Evolutionary conservation across 1,140 invertebrate genomes (phyloP).

Genomic region (Apis laboriosa): DNA sequence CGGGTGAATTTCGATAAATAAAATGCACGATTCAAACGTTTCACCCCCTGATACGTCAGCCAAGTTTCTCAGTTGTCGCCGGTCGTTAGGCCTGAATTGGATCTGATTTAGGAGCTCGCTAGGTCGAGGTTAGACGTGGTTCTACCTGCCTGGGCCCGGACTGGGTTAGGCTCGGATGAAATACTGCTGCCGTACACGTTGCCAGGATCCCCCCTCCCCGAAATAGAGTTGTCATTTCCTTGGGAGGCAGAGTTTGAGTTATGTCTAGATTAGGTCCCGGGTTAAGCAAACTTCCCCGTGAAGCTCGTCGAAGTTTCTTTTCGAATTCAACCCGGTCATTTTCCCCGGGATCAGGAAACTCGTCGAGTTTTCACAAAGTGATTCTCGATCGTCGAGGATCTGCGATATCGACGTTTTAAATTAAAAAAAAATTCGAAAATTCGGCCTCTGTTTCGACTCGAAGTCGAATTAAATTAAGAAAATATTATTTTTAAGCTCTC

Average conservation of each 20-base stretch:
- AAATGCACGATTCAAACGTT: not conserved
- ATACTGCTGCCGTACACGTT: conserved; percentile 15
- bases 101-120: conserved; percentile 21
- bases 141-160: not conserved
- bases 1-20: no score
- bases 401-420: not conserved
- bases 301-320: not conserved
- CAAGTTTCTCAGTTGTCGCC: not conserved
- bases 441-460: not conserved
- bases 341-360: not conserved
- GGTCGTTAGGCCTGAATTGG: conserved; percentile 13
- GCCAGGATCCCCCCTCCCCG: conserved; percentile 2
- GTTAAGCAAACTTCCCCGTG: not conserved
- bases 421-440: not conserved
- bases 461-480: not conserved
- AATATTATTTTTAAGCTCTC: no score
- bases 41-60: not conserved
- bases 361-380: not conserved
- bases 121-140: conserved; percentile 18
- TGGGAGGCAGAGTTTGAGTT: not conserved
- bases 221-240: conserved; percentile 29
- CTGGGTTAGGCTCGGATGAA: conserved; percentile 15
- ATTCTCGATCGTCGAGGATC: not conserved
- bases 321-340: not conserved
- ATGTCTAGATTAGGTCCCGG: not conserved